Conservation (phyloP, 2,888 invertebrate species). For the Drosophila parthenogenetica region DNA sequence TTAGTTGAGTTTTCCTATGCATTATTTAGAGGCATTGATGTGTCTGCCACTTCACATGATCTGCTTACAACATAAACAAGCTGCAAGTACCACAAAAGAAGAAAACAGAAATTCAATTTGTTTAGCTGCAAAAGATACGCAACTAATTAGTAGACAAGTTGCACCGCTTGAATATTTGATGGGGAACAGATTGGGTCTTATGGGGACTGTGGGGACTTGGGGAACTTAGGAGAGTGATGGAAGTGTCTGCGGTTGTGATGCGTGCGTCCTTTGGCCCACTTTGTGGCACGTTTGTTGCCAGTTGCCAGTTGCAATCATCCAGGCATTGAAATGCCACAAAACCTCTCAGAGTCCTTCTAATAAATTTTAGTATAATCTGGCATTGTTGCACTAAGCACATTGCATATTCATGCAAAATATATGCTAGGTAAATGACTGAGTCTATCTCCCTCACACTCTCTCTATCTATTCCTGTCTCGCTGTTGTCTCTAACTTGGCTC, state of each 20-base stretch:
- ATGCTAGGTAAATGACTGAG: constrained; percentile 39
- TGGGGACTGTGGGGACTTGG: no score
- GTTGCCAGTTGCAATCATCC: constrained; percentile 47
- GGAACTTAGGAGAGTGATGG: background rate
- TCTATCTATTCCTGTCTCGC: background rate
- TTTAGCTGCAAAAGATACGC: constrained; percentile 1
- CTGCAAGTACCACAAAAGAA: constrained; percentile 19
- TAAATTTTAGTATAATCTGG: constrained; percentile 78
- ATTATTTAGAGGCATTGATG: constrained; percentile 50
- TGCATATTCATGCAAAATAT: constrained; percentile 78
- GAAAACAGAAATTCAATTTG: constrained; percentile 2
- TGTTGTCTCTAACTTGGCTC: constrained; percentile 49
- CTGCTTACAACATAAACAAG: constrained; percentile 36
- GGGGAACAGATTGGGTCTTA: background rate
- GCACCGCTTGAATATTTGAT: background rate
- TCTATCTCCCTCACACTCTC: constrained; percentile 10
- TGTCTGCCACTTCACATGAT: constrained; percentile 15
- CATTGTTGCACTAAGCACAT: constrained; percentile 81
- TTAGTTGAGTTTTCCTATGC: constrained; percentile 54
- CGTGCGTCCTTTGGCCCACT: constrained; percentile 29
- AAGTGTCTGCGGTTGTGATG: no score
- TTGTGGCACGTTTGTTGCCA: constrained; percentile 24
- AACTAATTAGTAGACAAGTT: constrained; percentile 69
- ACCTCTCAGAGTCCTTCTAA: constrained; percentile 64
- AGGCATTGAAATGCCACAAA: constrained; percentile 54